These are phyloP conservation scores for Matsumyia berberina DNA, from an alignment of 2,888 invertebrate species.

Conservation along the genomic window DNA sequence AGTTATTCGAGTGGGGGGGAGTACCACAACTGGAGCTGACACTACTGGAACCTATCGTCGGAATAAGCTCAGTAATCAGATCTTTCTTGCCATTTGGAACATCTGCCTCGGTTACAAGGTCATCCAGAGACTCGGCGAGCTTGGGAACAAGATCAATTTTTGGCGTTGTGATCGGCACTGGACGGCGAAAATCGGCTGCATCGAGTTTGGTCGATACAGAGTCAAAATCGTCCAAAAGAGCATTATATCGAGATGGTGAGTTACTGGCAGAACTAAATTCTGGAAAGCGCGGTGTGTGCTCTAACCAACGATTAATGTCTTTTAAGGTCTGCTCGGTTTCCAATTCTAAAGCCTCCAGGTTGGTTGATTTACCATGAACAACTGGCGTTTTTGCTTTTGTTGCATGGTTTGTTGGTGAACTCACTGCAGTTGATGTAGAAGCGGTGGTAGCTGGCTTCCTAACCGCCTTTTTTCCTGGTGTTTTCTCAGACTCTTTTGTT, in stretches of 20 bases:
- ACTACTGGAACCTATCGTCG: slow-evolving; percentile 78
- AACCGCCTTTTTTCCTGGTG: slow-evolving; percentile 84
- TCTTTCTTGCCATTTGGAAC: slow-evolving; percentile 78
- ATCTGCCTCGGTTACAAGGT: slow-evolving; percentile 84
- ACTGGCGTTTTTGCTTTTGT: slow-evolving; percentile 47
- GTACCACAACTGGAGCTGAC: slow-evolving; percentile 82
- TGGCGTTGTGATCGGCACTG: slow-evolving; percentile 83
- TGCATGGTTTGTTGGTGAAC: slow-evolving; percentile 17
- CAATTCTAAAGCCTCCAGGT: slow-evolving; percentile 88
- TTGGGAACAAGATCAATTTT: slow-evolving; percentile 84
- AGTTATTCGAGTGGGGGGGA: slow-evolving; percentile 82
- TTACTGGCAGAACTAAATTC: slow-evolving; percentile 92
- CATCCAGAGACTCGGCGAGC: slow-evolving; percentile 85
- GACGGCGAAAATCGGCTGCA: slow-evolving; percentile 84
- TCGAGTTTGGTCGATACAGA: slow-evolving; percentile 84
- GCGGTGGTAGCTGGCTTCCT: slow-evolving; percentile 41
- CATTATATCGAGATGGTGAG: slow-evolving; percentile 89
- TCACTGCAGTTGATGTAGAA: slow-evolving; percentile 23
- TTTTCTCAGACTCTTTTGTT: slow-evolving; percentile 80
- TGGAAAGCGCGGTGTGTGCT: slow-evolving; percentile 91
- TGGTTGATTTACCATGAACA: slow-evolving; percentile 75
- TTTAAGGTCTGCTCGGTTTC: slow-evolving; percentile 89
- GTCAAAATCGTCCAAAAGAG: slow-evolving; percentile 87
- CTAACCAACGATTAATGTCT: slow-evolving; percentile 95
- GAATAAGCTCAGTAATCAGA: slow-evolving; percentile 78